Base-by-base conservation (phyloP, 2,113 vertebrate genomes). In the Eurystomus gularis region DNA sequence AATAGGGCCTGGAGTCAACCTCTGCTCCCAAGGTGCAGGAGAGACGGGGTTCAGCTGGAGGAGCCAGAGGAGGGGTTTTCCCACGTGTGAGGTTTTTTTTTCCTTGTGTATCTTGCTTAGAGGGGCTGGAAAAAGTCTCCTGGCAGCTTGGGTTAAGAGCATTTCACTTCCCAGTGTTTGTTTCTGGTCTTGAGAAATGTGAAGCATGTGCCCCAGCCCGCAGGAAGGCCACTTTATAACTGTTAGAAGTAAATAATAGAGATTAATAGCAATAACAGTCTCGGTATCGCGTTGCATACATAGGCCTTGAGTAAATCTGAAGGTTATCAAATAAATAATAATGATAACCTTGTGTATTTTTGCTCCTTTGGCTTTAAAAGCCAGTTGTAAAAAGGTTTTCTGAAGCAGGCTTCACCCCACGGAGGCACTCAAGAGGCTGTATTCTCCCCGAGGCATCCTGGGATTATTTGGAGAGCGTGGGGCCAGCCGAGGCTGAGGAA, bases 401-500 rank as follows among this genome's bases (percentile, higher is more conserved):
- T 68, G 42, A 17, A 40, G 68, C 71, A 97, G 98, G 75, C 84
- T 75, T 82, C 97, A 42, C 97, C 97, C 9, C 14, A 8, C 24
- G 77, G 58, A 88, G 87, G 46, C 93, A 37, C 48, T 94, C 96
- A 8, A 86, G 94, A 65, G 96, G 96, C 82, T 92, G 78, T 39
- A 52, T 96, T 29, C 26, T 86, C 80, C 93, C 94, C 1, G 80
- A 61, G 48, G 83, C 82, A 3, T 15, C 96, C 66, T 86, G 97
- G 98, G 94, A 88, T 39, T 95, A 83, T 81, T 62, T 97, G 88
- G 95, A 96, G 52, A 89, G 82, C n/a, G 10, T 55, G 17, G 91
- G 91, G 85, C 83, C 94, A 28, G 86, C 94, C 0, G 39, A 77
- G 39, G 80, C 92, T 40, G 52, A 96, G 97, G 95, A 86, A 57